These are phyloP conservation scores for Otus scops DNA, from an alignment of 2,797 vertebrate species.

Conservation along the genomic window DNA sequence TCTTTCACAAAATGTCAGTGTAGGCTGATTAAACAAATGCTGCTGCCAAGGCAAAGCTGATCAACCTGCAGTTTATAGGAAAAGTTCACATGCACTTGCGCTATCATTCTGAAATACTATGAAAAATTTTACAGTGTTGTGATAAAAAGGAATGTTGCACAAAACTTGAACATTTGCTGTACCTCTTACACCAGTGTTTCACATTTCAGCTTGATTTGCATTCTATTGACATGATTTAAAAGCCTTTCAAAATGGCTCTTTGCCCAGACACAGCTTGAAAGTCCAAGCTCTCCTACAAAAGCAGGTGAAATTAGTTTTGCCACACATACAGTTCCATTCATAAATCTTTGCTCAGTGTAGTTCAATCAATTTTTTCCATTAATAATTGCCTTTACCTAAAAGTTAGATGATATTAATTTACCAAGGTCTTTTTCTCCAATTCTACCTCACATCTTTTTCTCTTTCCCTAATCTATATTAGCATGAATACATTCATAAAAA, in stretches of 20 bases:
- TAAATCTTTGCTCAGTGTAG: conserved; percentile 21
- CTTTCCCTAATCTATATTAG: background rate
- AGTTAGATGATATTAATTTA: background rate
- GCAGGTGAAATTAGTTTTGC: conserved; percentile 17
- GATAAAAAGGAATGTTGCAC: background rate
- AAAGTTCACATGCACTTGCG: background rate
- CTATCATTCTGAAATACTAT: background rate
- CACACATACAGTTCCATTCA: background rate
- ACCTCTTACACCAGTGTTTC: background rate
- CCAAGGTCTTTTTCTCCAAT: background rate
- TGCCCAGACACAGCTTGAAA: background rate
- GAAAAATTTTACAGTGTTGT: background rate
- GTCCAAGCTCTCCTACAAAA: conserved; percentile 24
- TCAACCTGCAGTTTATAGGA: background rate
- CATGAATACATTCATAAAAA: background rate
- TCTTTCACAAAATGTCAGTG: conserved; percentile 59
- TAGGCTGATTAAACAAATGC: conserved; percentile 11
- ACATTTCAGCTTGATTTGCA: background rate
- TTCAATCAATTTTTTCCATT: background rate
- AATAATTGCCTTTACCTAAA: background rate
- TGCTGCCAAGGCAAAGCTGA: background rate
- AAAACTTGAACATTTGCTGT: background rate
- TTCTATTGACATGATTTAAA: conserved; percentile 10
- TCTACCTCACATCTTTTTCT: background rate
- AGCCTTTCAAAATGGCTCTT: background rate